Evolutionary conservation across 2,797 vertebrate species (phyloP).

Genomic region (Gymnocypris eckloni): DNA sequence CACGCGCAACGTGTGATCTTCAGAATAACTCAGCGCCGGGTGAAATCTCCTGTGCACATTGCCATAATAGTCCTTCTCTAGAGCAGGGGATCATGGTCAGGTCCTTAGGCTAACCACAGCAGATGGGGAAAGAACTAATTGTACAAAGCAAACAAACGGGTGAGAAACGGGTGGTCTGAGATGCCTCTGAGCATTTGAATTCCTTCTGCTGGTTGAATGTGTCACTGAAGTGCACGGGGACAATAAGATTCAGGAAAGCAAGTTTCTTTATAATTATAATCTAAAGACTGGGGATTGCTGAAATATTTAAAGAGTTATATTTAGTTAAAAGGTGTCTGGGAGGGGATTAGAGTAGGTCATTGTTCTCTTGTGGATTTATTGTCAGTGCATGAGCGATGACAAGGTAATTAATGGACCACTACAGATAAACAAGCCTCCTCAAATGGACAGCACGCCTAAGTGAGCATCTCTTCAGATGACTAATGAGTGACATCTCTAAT

Average conservation of each 20-base stretch:
- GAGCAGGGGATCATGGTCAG: constrained; percentile 46
- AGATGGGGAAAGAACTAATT: constrained; percentile 64
- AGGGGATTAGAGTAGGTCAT: constrained; percentile 4
- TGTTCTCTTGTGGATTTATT: constrained; percentile 48
- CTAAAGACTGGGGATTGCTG: constrained; percentile 37
- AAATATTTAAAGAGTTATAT: constrained; percentile 25
- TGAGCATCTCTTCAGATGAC: constrained; percentile 46
- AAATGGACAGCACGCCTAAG: constrained; percentile 42
- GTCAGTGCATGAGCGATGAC: constrained; percentile 38
- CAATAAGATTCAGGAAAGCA: constrained; percentile 39
- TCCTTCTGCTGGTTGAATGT: constrained; percentile 58
- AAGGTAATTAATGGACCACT: constrained; percentile 38
- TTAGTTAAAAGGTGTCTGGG: constrained; percentile 34
- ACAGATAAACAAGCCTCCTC: constrained; percentile 49
- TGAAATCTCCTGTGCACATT: constrained; percentile 54
- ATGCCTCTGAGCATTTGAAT: constrained; percentile 50
- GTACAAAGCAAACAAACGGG: constrained; percentile 58
- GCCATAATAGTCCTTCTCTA: constrained; percentile 58
- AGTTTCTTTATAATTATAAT: constrained; percentile 48
- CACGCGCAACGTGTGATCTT: constrained; percentile 47
- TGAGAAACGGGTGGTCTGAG: constrained; percentile 59
- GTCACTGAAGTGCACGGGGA: constrained; percentile 54
- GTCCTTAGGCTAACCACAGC: constrained; percentile 58
- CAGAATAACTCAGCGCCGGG: constrained; percentile 37
- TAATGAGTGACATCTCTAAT: constrained; percentile 55